Conservation (phyloP, 2,888 invertebrate genomes). For the Trissonchulus sp. region DNA sequence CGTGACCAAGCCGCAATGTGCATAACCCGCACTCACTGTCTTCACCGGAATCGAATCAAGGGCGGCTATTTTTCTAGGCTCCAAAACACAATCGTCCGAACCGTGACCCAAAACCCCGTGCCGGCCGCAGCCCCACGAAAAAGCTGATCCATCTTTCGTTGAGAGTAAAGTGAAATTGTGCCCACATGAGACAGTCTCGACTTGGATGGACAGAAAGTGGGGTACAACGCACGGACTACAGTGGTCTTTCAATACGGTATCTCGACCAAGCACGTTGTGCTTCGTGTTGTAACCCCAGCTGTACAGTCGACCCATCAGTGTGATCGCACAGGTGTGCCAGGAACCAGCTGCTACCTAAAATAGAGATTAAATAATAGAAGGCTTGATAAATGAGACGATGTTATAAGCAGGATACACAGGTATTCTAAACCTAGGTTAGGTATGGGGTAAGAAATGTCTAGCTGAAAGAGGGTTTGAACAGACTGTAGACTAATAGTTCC, state of each 20-base stretch:
- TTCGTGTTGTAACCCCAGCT: constrained; percentile 44
- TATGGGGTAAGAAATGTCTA: too few species aligned
- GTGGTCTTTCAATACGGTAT: constrained; percentile 4
- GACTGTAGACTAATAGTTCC: too few species aligned
- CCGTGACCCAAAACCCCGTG: constrained; percentile 37
- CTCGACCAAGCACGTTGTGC: constrained; percentile 38
- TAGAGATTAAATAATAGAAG: neutral
- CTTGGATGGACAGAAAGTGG: constrained; percentile 31
- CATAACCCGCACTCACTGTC: constrained; percentile 28
- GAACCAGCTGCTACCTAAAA: constrained; percentile 44
- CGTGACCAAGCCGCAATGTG: constrained; percentile 63
- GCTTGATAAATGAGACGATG: too few species aligned
- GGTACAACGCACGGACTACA: constrained; percentile 34
- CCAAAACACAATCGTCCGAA: constrained; percentile 15
- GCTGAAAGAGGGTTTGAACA: too few species aligned
- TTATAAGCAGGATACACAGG: too few species aligned
- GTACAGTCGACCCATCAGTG: constrained; percentile 37
- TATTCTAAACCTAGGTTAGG: too few species aligned
- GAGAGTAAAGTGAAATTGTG: constrained; percentile 63
- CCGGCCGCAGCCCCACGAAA: constrained; percentile 62
- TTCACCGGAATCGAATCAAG: neutral
- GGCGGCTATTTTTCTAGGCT: constrained; percentile 13
- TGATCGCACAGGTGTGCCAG: constrained; percentile 45
- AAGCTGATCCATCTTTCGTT: constrained; percentile 61
- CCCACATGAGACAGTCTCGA: constrained; percentile 61